Conservation (phyloP, 1,140 invertebrate genomes). For the Leptestheria dahalacensis region DNA sequence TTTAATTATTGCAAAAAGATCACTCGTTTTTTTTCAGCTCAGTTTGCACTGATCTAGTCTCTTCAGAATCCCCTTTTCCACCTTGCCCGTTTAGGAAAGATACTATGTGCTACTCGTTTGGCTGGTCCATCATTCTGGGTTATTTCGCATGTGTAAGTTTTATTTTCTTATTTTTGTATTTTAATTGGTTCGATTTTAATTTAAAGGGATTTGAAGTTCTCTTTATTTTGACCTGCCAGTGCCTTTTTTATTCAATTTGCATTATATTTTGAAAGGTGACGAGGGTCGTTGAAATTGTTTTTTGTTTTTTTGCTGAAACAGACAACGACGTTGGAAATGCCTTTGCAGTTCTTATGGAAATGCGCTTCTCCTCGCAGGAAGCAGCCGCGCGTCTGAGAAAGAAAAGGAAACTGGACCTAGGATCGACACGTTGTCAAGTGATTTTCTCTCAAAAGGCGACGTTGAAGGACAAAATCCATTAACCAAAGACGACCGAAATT, state of each 20-base stretch:
- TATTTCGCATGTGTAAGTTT: not conserved
- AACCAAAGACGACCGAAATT: not conserved
- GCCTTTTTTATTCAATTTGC: too few relatives aligned
- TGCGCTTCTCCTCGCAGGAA: conserved; percentile 13
- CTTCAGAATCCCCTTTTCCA: not conserved
- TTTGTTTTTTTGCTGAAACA: not conserved
- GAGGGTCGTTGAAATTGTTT: too few relatives aligned
- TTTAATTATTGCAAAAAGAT: not conserved
- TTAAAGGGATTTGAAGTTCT: not conserved
- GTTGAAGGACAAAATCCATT: not conserved
- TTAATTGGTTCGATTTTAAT: not conserved
- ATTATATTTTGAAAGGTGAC: too few relatives aligned
- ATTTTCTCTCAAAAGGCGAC: too few relatives aligned
- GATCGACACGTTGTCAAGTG: not conserved
- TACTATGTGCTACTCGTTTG: not conserved
- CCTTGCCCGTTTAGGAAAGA: not conserved
- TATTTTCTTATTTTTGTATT: not conserved
- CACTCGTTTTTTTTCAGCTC: not conserved
- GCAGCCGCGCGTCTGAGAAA: not conserved
- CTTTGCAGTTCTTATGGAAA: conserved; percentile 12
- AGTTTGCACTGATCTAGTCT: conserved; percentile 6
- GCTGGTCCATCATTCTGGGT: not conserved
- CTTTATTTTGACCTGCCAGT: not conserved
- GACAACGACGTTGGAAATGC: conserved; percentile 14
- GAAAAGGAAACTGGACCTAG: not conserved